Evolutionary conservation across 2,888 invertebrate species (phyloP), one percentile per base, ranked within the genome.

Genomic region (Callinectes sapidus): DNA sequence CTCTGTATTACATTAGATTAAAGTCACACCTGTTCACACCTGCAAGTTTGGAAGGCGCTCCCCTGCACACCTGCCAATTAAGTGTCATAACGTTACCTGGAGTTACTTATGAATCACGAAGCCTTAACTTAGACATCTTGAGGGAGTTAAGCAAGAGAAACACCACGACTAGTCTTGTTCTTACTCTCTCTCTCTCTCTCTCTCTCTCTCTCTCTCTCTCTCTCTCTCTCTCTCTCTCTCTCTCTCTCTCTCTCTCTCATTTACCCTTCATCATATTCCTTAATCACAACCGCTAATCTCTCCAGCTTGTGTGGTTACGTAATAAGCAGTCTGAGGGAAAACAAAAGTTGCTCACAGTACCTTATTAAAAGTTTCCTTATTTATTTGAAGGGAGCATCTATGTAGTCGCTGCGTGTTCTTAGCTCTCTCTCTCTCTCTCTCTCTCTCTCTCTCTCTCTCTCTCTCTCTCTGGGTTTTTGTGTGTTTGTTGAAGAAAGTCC

Each of bases 311-410:
- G 32, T 81, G n/a, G n/a, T n/a, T n/a, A 10, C 81, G 35, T 81
- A 81, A 81, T 81, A 16, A 81, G 81, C 35, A 81, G 35, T 32
- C 16, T 10, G 81, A 35, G 16, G 81, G 81, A 35, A 81, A 81
- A 71, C 5, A 35, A n/a, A n/a, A 89, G 42, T 89, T 71, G 5
- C 66, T 71, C 35, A 8, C 71, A 71, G 42, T 89, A 71, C 35
- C 71, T 89, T 71, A 71, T 89, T 89, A 89, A 89, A 89, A 89
- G 89, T 89, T 89, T 89, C 77, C 89, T 77, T 71, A 89, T 89
- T 77, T 71, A 71, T 89, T 89, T 71, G 89, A 71, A 10, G 35
- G 81, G 23, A 32, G 32, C 81, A 81, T 10, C 81, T n/a, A 81
- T 16, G 13, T 35, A 13, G 81, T 32, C 81, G 0, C 14, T 0